Base-by-base conservation (phyloP, 2,797 vertebrate genomes). In the Hoplostethus mediterraneus region DNA sequence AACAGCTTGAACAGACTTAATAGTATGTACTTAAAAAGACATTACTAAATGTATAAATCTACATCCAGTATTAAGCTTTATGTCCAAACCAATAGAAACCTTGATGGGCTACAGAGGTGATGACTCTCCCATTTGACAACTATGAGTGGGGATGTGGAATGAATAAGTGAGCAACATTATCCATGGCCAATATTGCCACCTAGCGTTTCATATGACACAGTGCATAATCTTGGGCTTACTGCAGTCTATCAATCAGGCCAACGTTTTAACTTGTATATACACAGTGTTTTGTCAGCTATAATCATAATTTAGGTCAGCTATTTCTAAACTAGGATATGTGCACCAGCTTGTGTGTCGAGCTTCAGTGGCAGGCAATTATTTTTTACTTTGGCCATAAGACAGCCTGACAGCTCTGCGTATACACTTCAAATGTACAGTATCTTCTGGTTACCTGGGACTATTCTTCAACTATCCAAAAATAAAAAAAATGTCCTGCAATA, bases 151-250 rank as follows among this genome's bases (percentile, higher is more conserved):
- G 42, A 8, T 40, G 13, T 33, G 4, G 0, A 30, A 42, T 58
- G 2, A 42, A 63, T 5, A 21, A 11, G 17, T 33, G 28, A 44
- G 21, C 5, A 33, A 28, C 17, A 67, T 61, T 65, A 48, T 42
- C 40, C 8, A 11, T 59, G 30, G 79, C 30, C 25, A 81, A 87
- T 63, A 76, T 21, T 67, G 85, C 89, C 86, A 78, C 66, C 90
- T 87, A 75, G 87, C 82, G 89, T 65, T 76, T 28, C 0, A 49
- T 12, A 54, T 4, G 21, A 25, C 30, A 66, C 36, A 58, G 11
- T 80, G 63, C 78, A 72, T 3, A 0, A 4, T 55, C 10, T 51
- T 17, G 59, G 3, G 31, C 30, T 51, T 21, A 78, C 47, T 25
- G 21, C 13, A 70, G 38, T 25, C 16, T 40, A n/a, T 53, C 11